These are phyloP conservation scores for Kryphioiulus occultus DNA, from an alignment of 2,888 invertebrate genomes.

Conservation along the genomic window DNA sequence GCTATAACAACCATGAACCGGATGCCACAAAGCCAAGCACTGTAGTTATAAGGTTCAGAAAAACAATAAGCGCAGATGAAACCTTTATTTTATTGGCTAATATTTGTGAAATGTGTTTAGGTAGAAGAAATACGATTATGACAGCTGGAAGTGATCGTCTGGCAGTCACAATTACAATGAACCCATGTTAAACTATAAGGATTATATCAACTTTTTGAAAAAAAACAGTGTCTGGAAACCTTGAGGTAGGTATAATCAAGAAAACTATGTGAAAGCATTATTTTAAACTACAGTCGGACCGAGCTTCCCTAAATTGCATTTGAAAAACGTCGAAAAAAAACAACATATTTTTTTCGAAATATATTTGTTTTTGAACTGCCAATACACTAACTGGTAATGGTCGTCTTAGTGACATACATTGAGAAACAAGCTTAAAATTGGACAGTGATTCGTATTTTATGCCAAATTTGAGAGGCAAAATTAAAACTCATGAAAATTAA, in stretches of 20 bases:
- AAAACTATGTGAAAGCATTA: no score
- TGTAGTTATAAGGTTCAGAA: neutral
- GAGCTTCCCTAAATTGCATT: no score
- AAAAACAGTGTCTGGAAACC: neutral
- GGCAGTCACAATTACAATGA: neutral
- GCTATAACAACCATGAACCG: neutral
- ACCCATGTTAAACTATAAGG: neutral
- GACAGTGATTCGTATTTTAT: no score
- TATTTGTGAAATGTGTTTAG: neutral
- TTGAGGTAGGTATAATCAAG: neutral
- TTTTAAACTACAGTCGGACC: no score
- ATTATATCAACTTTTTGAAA: neutral
- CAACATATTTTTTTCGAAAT: no score
- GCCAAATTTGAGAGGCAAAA: no score
- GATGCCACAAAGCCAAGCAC: neutral
- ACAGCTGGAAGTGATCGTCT: neutral
- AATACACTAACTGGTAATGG: no score
- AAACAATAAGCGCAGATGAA: neutral
- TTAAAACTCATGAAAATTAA: no score
- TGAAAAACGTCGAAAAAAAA: no score
- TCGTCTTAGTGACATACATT: no score
- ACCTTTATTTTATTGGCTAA: neutral
- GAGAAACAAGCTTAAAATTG: no score
- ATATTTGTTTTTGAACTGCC: no score
- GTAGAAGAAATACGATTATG: neutral